Conservation (phyloP, 2,113 vertebrate species). For the Pedionomus torquatus region DNA sequence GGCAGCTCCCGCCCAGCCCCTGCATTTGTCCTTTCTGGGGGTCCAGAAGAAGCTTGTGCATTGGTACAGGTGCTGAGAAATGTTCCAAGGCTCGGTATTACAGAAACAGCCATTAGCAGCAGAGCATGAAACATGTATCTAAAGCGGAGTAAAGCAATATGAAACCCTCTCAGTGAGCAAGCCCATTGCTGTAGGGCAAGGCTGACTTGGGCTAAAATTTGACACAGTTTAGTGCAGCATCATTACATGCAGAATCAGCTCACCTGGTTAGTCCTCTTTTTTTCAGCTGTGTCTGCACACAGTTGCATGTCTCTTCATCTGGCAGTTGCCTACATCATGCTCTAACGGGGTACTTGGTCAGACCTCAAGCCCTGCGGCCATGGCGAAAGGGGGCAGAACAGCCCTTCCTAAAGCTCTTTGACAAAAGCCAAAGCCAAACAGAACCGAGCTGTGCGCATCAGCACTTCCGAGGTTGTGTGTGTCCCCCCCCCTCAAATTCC, state of each 20-base stretch:
- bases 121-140: neutral
- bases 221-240: neutral
- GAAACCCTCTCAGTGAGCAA: neutral
- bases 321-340: neutral
- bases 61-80: neutral
- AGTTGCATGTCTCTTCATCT: neutral
- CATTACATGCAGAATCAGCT: neutral
- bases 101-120: neutral
- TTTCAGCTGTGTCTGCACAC: neutral
- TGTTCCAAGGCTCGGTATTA: neutral
- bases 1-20: neutral
- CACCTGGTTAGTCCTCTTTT: neutral
- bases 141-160: neutral
- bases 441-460: neutral
- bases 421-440: neutral
- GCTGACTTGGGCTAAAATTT: neutral
- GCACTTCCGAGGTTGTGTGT: neutral
- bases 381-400: neutral
- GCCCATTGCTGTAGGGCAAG: conserved; percentile 9
- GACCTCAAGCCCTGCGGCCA: neutral
- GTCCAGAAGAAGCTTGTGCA: neutral
- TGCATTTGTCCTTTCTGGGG: neutral
- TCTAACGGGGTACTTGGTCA: neutral
- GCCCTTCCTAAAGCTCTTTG: neutral
- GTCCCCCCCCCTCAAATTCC: neutral